Evolutionary conservation across 1,140 invertebrate genomes (phyloP).

Genomic region (Acyrthosiphon pisum): DNA sequence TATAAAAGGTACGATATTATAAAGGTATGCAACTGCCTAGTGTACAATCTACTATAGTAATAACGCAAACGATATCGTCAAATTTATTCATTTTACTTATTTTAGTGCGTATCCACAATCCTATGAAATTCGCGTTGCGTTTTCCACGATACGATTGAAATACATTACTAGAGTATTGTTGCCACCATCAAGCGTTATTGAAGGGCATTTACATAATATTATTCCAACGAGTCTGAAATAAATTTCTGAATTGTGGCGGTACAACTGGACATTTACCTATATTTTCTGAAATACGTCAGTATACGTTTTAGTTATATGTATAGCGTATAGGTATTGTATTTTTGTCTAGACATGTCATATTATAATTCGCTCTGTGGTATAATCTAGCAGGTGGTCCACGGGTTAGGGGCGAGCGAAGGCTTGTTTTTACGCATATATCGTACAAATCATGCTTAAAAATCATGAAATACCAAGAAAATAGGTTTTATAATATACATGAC

Average conservation of each 20-base stretch:
- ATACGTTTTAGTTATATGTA: too few species aligned
- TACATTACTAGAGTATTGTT: background rate
- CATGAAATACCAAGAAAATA: background rate
- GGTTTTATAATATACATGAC: background rate
- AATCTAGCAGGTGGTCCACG: background rate
- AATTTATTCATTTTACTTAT: background rate
- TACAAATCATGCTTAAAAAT: background rate
- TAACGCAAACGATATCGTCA: background rate
- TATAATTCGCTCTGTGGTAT: background rate
- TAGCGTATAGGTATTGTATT: too few species aligned
- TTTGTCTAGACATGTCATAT: background rate
- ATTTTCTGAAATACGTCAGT: background rate
- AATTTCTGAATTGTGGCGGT: background rate
- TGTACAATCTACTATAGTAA: background rate
- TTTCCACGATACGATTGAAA: background rate
- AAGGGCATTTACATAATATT: background rate
- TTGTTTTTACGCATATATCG: background rate
- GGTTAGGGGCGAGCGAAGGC: background rate
- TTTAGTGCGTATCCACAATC: background rate
- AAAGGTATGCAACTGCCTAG: background rate
- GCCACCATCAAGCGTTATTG: background rate
- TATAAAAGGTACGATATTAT: background rate
- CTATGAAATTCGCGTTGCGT: background rate
- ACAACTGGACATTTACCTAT: background rate
- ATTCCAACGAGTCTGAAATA: background rate